Base-by-base conservation (phyloP, 1,140 invertebrate species). In the Bombus breviceps region DNA sequence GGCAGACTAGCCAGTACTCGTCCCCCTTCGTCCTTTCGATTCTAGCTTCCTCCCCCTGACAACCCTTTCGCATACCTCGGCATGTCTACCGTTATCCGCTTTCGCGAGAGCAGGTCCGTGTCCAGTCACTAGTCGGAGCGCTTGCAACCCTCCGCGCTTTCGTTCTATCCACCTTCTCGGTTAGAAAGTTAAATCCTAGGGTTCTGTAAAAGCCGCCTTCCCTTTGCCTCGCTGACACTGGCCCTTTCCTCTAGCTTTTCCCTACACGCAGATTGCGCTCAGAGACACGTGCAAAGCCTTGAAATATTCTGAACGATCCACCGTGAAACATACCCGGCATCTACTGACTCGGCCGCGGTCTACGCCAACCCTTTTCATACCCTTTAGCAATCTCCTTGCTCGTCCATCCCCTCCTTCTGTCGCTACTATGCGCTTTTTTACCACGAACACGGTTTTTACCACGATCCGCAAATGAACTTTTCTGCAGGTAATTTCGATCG, bases 151-250 rank as follows among this genome's bases (percentile, higher is more conserved):
- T 32, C 69, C 18, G 39, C 18, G 66, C 22, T 25, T 25, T 77
- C 75, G 22, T 15, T 57, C 57, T 39, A 64, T 47, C 34, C 71
- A 2, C 59, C 43, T 28, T 22, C 71, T 32, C 32, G 62, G 73
- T 43, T 34, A 71, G 62, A 90, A 91, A 93, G 91, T 93, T 92
- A 93, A 93, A 93, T 93, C 88, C 90, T 84, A 76, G 62, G 84
- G 78, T 86, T 93, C 87, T 83, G 83, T 88, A 76, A 88, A 88
- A 88, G 78, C 86, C 74, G 72, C 76, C 69, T 57, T 72, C 74
- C 62, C 57, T 72, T 89, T 74, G n/a, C 74, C 43, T 41, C 59
- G 41, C 59, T 47, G 32, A 53, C 59, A 53, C 59, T 47, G 43
- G 57, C 74, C 66, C 73, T 82, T 80, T 78, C 47, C 82, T 85